Percentiles rank a stretch among this genome's conserved stretches.
These are phyloP conservation scores for Anas platyrhynchos DNA, from an alignment of 2,113 vertebrate species.

Conservation along the genomic window DNA sequence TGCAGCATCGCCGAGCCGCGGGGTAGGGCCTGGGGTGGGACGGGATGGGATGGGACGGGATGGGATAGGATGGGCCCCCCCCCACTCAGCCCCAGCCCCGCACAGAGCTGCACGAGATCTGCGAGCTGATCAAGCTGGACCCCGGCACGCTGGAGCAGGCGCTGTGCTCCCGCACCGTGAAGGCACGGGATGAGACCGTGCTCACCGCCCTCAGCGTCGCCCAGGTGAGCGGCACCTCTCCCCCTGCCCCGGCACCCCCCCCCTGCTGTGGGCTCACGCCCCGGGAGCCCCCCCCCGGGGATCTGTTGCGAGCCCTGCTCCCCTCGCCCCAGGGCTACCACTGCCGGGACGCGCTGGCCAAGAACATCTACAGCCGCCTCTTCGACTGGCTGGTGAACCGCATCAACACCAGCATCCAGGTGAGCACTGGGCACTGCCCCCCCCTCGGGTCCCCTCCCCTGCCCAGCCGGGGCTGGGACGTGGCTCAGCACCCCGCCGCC, in stretches of 20 bases:
- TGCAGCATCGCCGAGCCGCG: constrained; percentile 64
- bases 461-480: rapidly evolving
- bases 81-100: rapidly evolving
- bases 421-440: neutral
- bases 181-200: constrained; percentile 74
- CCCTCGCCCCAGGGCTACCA: constrained; percentile 72
- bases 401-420: constrained; percentile 84
- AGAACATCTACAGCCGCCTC: constrained; percentile 83
- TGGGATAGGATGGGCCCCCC: neutral
- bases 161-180: constrained; percentile 80
- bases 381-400: constrained; percentile 81
- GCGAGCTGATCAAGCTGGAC: constrained; percentile 70
- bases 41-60: neutral
- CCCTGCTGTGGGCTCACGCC: neutral
- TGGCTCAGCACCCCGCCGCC: rapidly evolving
- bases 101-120: constrained; percentile 73
- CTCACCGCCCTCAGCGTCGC: constrained; percentile 70
- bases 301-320: neutral
- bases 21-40: constrained; percentile 27
- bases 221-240: constrained; percentile 67
- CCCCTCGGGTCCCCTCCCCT: neutral
- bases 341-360: constrained; percentile 78
- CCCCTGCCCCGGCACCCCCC: neutral
- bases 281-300: neutral
- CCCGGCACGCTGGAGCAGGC: constrained; percentile 69